Percentiles rank a stretch among this genome's conserved stretches.
Evolutionary conservation across 2,888 invertebrate species (phyloP).

Genomic region (Achlya flavicornis): DNA sequence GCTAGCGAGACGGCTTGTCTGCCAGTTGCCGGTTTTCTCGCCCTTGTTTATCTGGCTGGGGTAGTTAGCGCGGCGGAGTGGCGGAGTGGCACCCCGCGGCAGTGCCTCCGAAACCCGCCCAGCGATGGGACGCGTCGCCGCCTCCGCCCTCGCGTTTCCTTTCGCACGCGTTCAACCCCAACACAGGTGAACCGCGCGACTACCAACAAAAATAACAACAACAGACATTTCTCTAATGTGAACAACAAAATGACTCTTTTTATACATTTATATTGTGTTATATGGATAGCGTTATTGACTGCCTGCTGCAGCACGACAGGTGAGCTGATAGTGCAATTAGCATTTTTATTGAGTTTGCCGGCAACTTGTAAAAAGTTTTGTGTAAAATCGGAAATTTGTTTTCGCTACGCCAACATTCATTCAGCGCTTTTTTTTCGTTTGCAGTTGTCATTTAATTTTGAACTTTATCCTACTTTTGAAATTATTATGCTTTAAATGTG

Average conservation of each 20-base stretch:
- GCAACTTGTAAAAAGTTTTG: conserved; percentile 63
- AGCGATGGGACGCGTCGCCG: conserved; percentile 72
- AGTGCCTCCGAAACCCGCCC: conserved; percentile 66
- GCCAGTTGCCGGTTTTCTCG: conserved; percentile 77
- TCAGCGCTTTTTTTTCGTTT: conserved; percentile 2
- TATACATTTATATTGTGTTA: conserved; percentile 80
- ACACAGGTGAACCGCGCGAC: conserved; percentile 66
- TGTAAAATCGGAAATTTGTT: conserved; percentile 43
- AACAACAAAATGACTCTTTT: conserved; percentile 78
- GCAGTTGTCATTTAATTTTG: background rate
- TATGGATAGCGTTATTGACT: conserved; percentile 73
- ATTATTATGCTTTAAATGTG: background rate
- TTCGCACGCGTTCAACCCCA: conserved; percentile 55
- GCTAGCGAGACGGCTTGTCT: conserved; percentile 82
- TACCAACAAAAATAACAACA: conserved; percentile 32
- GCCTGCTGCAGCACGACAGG: conserved; percentile 75
- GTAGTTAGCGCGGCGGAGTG: conserved; percentile 68
- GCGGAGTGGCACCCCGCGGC: conserved; percentile 71
- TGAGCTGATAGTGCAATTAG: conserved; percentile 71
- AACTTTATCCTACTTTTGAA: background rate
- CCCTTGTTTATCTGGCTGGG: conserved; percentile 80
- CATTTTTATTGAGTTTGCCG: conserved; percentile 70
- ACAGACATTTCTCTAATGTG: conserved; percentile 52
- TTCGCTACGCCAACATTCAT: conserved; percentile 29
- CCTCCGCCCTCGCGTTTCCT: conserved; percentile 49